These are phyloP conservation scores for Planiliza haematocheilus DNA, from an alignment of 2,113 vertebrate species.

Conservation along the genomic window DNA sequence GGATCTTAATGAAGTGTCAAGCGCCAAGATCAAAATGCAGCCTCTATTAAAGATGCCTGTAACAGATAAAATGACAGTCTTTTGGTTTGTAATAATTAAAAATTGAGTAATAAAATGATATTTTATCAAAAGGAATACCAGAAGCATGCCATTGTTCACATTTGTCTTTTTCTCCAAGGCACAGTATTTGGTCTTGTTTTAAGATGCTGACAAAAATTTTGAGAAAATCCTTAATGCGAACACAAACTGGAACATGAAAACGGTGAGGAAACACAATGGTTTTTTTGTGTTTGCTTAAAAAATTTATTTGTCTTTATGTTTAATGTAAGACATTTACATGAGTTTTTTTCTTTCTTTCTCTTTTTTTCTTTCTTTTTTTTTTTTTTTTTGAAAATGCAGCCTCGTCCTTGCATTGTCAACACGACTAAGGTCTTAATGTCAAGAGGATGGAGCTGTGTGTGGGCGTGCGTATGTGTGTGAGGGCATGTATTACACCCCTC, in stretches of 20 bases:
- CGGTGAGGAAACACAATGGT: too few species aligned
- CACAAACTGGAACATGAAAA: neutral
- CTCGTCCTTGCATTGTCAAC: conserved; percentile 57
- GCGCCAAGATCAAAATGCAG: too few species aligned
- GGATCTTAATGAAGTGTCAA: too few species aligned
- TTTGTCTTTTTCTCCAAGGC: neutral
- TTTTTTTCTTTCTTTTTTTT: too few species aligned
- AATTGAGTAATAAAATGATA: too few species aligned
- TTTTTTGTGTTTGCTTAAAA: neutral
- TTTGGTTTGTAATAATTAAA: neutral
- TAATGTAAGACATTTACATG: neutral
- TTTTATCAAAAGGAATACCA: neutral
- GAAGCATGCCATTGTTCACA: neutral
- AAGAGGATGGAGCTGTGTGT: conserved; percentile 8
- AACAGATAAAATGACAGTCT: neutral
- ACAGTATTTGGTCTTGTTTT: neutral
- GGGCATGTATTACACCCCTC: conserved; percentile 80
- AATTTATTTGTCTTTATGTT: neutral
- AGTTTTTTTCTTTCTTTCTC: too few species aligned
- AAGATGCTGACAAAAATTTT: neutral
- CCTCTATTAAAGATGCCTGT: too few species aligned
- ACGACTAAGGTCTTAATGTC: conserved; percentile 71
- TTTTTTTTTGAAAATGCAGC: too few species aligned
- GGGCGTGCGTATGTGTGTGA: neutral
- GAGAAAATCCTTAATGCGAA: neutral